Base-by-base conservation (phyloP, 2,113 vertebrate genomes). In the Dipodomys ordii region DNA sequence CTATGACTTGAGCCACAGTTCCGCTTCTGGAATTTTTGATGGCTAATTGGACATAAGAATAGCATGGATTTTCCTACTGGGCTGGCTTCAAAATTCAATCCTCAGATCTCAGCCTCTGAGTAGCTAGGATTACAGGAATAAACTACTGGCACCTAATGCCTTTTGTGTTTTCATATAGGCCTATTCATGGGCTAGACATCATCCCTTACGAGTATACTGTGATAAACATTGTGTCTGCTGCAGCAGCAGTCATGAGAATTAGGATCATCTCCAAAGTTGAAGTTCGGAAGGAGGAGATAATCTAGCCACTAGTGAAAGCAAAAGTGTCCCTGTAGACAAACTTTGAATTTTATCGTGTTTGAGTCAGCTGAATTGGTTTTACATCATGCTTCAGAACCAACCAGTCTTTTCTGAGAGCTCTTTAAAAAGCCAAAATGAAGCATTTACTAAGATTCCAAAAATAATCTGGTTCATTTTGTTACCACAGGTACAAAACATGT, bases 321-420 rank as follows among this genome's bases (percentile, higher is more conserved):
- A 62, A 89, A 62, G 22, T 74, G 12, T 80, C 62, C 88, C 57
- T 44, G 49, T 77, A n/a, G 74, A 30, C 49, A 57, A 35, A 80
- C 81, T 95, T 94, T 78, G n/a, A 92, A 93, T 83, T 94, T 95
- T 20, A 80, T 22, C 53, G 69, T 83, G 49, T 94, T 87, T 62
- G 23, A 68, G 23, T 95, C 77, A 62, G 28, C 85, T 64, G 90
- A 25, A 69, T 90, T 90, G 78, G 39, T 27, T 76, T 92, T 44
- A 23, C 91, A 20, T 53, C 39, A 83, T 92, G 44, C 71, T 86
- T 96, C 49, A 86, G 74, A 92, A 88, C 60, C 46, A 92, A 28
- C 7, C 22, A 7, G 57, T 88, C 27, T 84, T 81, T 30, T 68
- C 85, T 88, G 16, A 46, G 27, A 8, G 30, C 82, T 88, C 46